Evolutionary conservation across 92 coral and sea anemone species (phyloP), one percentile per base, ranked within the genome.

Genomic region (Epizoanthus scotinus): DNA sequence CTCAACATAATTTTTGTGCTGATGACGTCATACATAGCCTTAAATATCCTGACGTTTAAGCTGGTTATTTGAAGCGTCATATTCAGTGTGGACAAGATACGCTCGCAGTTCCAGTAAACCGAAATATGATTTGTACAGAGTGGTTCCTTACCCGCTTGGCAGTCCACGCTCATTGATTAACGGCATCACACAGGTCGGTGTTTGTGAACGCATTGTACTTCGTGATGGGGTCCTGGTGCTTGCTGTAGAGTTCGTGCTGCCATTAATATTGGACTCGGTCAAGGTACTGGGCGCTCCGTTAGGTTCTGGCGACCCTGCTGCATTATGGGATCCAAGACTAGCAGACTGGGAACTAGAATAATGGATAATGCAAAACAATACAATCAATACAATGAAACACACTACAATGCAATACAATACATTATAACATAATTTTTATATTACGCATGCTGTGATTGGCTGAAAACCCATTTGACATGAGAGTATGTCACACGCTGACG

Each of bases 81-180:
- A n/a, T n/a, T n/a, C n/a, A n/a, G n/a, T n/a, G n/a, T n/a, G n/a
- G n/a, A n/a, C n/a, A n/a, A n/a, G n/a, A n/a, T 38, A n/a, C n/a
- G n/a, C n/a, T n/a, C n/a, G n/a, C n/a, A n/a, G n/a, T n/a, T n/a
- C n/a, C n/a, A n/a, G n/a, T n/a, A n/a, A n/a, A n/a, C n/a, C 40
- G 5, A 34, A 44, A 44, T 44, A 7, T 44, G 12, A 44, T 44
- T 12, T 44, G 15, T 47, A 47, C 52, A 2, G 12, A 44, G 52
- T 47, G 52, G 52, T 38, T 27, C 79, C 97, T 64, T 84, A 92
- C 97, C 97, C 97, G 86, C 94, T 92, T 9, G 97, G 97, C 2
- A 90, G 89, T 15, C 92, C 97, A 52, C 97, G 81, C 77, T 92
- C 97, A 57, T 92, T 90, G 42, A 92, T 78, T 68, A 92, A 74